A percentile compares a stretch with the other conserved stretches of the same genome.
Evolutionary conservation across 1,140 invertebrate genomes (phyloP).

Genomic region (Drosophila takahashii): DNA sequence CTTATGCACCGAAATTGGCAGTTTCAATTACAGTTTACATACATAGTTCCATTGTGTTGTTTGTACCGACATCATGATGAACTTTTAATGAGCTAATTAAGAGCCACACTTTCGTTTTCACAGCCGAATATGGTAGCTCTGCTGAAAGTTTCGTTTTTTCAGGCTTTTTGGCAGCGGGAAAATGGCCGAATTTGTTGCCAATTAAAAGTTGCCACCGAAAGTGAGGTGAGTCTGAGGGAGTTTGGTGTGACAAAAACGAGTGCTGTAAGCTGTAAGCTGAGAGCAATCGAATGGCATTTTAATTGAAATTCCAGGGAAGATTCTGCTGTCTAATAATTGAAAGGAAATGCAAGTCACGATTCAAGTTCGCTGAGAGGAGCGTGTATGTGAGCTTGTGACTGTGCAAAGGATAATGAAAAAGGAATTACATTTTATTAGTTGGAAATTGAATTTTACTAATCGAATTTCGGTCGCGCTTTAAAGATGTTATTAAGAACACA

Average conservation of each 20-base stretch:
- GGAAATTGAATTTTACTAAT: conserved; percentile 45
- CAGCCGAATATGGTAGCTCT: conserved; percentile 12
- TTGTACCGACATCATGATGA: conserved; percentile 15
- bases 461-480: conserved; percentile 20
- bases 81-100: conserved; percentile 67
- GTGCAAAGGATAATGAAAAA: conserved; percentile 44
- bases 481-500: not conserved
- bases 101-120: conserved; percentile 55
- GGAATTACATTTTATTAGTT: conserved; percentile 59
- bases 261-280: conserved; percentile 16
- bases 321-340: conserved; percentile 46
- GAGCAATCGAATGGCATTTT: conserved; percentile 50
- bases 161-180: conserved; percentile 29
- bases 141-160: conserved; percentile 32
- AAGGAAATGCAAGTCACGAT: conserved; percentile 58
- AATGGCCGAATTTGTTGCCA: conserved; percentile 50
- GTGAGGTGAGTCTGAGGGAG: conserved; percentile 18
- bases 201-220: conserved; percentile 51
- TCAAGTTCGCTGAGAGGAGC: conserved; percentile 5
- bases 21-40: conserved; percentile 36
- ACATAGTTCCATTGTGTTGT: not conserved
- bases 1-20: conserved; percentile 23
- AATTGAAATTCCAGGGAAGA: conserved; percentile 52
- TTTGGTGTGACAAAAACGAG: conserved; percentile 34
- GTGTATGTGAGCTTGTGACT: not conserved